Percentiles rank a stretch among this genome's conserved stretches.
These are phyloP conservation scores for Lasioglossum oenotherae DNA, from an alignment of 2,888 invertebrate genomes.

Conservation along the genomic window DNA sequence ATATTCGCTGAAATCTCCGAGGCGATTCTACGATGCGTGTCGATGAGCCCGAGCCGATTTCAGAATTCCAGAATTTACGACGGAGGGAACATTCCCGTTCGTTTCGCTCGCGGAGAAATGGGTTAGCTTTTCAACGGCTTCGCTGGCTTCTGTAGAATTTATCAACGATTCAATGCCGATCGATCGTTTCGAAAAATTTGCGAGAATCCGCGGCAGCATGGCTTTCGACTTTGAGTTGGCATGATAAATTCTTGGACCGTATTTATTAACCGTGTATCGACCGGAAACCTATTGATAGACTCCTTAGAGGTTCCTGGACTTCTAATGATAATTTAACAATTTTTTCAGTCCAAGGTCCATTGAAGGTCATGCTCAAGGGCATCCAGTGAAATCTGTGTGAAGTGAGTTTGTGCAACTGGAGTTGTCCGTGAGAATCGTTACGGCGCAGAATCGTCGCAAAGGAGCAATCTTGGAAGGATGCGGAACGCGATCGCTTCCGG, in stretches of 20 bases:
- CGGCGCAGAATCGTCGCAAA: background rate
- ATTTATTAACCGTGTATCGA: too few relatives aligned
- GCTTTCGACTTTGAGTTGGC: background rate
- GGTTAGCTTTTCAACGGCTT: background rate
- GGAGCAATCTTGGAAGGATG: background rate
- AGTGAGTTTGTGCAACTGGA: background rate
- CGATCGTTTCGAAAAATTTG: background rate
- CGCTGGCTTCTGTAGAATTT: background rate
- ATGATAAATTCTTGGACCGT: too few relatives aligned
- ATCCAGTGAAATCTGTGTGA: too few relatives aligned
- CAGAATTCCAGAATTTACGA: conserved; percentile 4
- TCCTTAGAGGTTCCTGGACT: too few relatives aligned
- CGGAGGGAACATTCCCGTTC: background rate
- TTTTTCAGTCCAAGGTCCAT: background rate
- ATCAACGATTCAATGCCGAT: background rate
- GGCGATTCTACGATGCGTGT: background rate
- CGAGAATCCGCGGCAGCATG: background rate
- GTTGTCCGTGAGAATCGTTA: background rate
- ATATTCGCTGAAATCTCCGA: conserved; percentile 25
- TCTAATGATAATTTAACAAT: too few relatives aligned
- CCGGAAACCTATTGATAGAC: too few relatives aligned
- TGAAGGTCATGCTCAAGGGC: too few relatives aligned
- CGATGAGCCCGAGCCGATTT: background rate
- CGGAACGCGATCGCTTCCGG: background rate
- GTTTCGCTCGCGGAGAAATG: background rate